phyloP scores from a whole-genome alignment of 2,888 invertebrate genomes.

The Rhimphoctona megacephalus region DNA sequence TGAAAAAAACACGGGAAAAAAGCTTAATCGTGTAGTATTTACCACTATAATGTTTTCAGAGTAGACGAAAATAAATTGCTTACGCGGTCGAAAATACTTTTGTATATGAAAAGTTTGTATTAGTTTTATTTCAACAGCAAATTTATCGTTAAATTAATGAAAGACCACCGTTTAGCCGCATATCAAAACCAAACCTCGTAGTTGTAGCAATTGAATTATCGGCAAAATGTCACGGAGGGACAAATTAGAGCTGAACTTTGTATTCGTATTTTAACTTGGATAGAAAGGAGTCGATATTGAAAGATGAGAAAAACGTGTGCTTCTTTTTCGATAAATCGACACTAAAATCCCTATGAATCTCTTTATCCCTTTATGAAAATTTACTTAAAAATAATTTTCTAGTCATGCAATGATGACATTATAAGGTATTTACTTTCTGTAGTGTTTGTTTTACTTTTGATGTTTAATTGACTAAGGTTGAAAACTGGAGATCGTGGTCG shows the following conservation, averaged over 20 bases:
- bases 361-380: too few species aligned
- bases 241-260: not conserved
- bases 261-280: not conserved
- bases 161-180: not conserved
- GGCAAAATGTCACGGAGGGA: slow-evolving; percentile 8
- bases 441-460: not conserved
- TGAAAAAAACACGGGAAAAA: slow-evolving; percentile 4
- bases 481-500: not conserved
- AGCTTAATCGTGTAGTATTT: slow-evolving; percentile 33
- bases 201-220: slow-evolving; percentile 12
- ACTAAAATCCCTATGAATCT: not conserved
- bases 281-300: not conserved
- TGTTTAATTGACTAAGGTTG: not conserved
- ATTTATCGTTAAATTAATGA: slow-evolving; percentile 15
- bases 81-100: not conserved
- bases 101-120: slow-evolving; percentile 4
- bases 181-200: slow-evolving; percentile 6
- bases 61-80: slow-evolving; percentile 22
- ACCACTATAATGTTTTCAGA: slow-evolving; percentile 28
- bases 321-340: too few species aligned
- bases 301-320: not conserved
- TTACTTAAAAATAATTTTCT: too few species aligned
- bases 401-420: too few species aligned
- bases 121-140: not conserved
- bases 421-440: not conserved